Base-by-base conservation (phyloP, 2,888 invertebrate genomes). In the Nephrotoma appendiculata region DNA sequence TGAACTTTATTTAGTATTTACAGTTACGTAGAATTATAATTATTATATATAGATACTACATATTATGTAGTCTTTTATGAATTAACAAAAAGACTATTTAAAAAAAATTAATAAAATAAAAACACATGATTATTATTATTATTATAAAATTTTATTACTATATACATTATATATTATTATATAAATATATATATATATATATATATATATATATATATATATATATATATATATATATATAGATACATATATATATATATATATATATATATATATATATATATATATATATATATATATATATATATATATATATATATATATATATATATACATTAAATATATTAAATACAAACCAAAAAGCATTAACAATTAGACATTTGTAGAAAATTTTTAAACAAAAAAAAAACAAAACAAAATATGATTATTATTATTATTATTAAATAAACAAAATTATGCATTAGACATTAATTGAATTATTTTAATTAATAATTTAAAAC, bases 1-100 rank as follows among this genome's bases (percentile, higher is more conserved):
- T 71, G 71, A 71, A 71, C 71, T 71, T 84, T 84, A 84, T 84
- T 84, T 84, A 84, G 41, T 84, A 84, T 84, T 84, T 84, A 84
- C 43, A 84, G 43, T 84, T 84, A 84, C 41, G 43, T 43, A 84
- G 84, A 84, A 84, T 42, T 84, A 84, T 42, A 43, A 84, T 42
- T 84, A 84, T 42, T 84, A 84, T 84, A 84, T 41, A 84, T 71
- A 71, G 71, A 71, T 71, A 71, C 71, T 71, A 57, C 52, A 57
- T 57, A 57, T 57, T 57, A 57, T 57, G 52, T 57, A 71, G 71
- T 71, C 71, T 71, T 71, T 71, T 71, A 71, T 71, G 31, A 71
- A 71, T 31, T 31, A 71, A 71, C 71, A 71, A 71, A 71, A 71
- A 71, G 71, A 71, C 71, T 71, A 71, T 71, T 71, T 71, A 71